Percentiles rank a stretch among this genome's conserved stretches.
phyloP scores from a whole-genome alignment of 2,113 vertebrate genomes.

The Abramis brama region DNA sequence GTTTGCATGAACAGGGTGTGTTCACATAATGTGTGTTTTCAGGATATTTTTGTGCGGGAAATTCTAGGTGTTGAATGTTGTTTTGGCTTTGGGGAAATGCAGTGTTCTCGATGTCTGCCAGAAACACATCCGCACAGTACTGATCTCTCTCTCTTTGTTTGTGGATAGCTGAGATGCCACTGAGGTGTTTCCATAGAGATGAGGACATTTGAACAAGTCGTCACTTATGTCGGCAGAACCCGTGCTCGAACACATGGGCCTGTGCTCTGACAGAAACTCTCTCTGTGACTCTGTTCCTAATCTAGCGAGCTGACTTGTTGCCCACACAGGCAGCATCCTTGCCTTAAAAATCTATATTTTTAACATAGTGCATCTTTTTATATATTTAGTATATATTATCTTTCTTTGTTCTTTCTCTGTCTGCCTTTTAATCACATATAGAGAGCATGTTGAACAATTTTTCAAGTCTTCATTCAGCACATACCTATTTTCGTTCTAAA shows the following conservation, averaged over 20 bases:
- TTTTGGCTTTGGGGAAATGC: slow-evolving; percentile 29
- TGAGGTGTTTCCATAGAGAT: slow-evolving; percentile 74
- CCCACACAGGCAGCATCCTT: not conserved
- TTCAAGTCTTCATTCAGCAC: not conserved
- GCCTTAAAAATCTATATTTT: too few relatives aligned
- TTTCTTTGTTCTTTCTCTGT: not conserved
- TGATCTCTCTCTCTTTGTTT: slow-evolving; percentile 51
- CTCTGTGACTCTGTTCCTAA: not conserved
- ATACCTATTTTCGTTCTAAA: not conserved
- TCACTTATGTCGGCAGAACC: slow-evolving; percentile 65
- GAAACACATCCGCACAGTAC: not conserved
- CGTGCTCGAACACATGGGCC: slow-evolving; percentile 62
- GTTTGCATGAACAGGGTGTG: not conserved
- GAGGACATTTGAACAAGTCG: slow-evolving; percentile 70
- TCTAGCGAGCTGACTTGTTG: not conserved
- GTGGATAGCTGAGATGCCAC: slow-evolving; percentile 76
- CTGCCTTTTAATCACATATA: not conserved
- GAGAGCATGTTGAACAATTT: not conserved
- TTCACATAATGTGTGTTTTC: not conserved
- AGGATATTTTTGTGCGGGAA: not conserved
- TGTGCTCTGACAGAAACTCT: slow-evolving; percentile 36
- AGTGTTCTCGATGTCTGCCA: slow-evolving; percentile 10
- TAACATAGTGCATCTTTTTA: too few relatives aligned
- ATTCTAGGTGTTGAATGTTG: not conserved
- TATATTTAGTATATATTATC: too few relatives aligned